phyloP scores from a whole-genome alignment of 2,888 invertebrate species.

The Monoplex corrugatus region DNA sequence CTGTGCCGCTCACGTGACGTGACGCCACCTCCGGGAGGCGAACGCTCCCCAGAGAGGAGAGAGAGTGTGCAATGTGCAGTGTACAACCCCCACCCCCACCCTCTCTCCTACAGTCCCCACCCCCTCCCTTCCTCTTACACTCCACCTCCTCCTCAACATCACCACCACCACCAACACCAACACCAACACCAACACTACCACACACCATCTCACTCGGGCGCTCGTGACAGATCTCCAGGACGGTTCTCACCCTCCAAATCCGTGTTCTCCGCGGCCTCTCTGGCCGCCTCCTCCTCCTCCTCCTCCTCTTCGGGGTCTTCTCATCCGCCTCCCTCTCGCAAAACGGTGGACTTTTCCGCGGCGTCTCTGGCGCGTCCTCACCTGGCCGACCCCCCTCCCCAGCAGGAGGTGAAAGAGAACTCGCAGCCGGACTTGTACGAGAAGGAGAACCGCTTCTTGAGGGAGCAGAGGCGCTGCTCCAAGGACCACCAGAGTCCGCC shows the following conservation, averaged over 20 bases:
- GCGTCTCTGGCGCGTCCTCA: constrained; percentile 35
- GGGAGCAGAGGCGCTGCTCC: constrained; percentile 54
- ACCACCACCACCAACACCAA: neutral
- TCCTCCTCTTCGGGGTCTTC: constrained; percentile 14
- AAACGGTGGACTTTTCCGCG: constrained; percentile 40
- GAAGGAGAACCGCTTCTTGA: constrained; percentile 57
- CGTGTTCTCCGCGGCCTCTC: neutral
- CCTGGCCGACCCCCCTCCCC: neutral
- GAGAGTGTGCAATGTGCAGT: neutral
- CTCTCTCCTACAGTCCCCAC: neutral
- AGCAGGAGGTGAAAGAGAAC: constrained; percentile 39
- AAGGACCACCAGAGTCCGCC: constrained; percentile 82
- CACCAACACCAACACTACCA: neutral
- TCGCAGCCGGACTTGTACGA: constrained; percentile 50
- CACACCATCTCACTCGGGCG: neutral
- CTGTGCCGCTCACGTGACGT: constrained; percentile 29
- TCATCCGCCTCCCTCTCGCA: constrained; percentile 16
- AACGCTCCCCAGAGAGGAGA: neutral
- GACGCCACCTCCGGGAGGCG: neutral
- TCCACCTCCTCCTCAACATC: neutral
- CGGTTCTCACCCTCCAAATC: neutral
- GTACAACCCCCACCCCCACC: neutral
- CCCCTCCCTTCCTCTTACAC: neutral
- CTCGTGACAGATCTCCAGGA: neutral
- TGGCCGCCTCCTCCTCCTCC: neutral